phyloP scores from a whole-genome alignment of 1,140 invertebrate genomes.

The Brachystomella parvula region DNA sequence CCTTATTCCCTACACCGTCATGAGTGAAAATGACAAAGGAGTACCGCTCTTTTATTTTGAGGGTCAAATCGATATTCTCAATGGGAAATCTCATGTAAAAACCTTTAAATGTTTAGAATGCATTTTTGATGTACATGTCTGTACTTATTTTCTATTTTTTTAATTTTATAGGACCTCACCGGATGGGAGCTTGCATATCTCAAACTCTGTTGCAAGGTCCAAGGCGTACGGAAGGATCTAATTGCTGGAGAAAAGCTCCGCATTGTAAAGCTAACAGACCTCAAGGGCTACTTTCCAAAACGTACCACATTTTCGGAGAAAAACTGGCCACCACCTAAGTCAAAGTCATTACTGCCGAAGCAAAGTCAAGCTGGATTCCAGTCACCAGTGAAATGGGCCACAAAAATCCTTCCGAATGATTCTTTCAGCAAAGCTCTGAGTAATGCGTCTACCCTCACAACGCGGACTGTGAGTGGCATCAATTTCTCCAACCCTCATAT shows the following conservation, averaged over 20 bases:
- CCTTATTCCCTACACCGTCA: conserved; percentile 81
- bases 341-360: conserved; percentile 31
- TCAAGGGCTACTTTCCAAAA: conserved; percentile 80
- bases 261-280: conserved; percentile 78
- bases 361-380: conserved; percentile 8
- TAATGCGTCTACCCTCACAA: neutral
- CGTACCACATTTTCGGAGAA: conserved; percentile 61
- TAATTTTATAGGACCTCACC: conserved; percentile 48
- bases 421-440: conserved; percentile 11
- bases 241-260: conserved; percentile 81
- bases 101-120: neutral
- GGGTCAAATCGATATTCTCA: conserved; percentile 80
- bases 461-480: neutral
- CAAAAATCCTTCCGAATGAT: conserved; percentile 21
- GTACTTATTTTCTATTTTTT: conserved; percentile 8
- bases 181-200: conserved; percentile 86
- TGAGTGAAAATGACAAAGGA: conserved; percentile 67
- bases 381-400: neutral
- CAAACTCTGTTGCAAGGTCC: conserved; percentile 89
- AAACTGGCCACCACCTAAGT: conserved; percentile 31
- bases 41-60: conserved; percentile 92
- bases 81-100: conserved; percentile 66
- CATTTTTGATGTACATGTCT: neutral
- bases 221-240: conserved; percentile 80
- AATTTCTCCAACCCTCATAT: neutral